These are phyloP conservation scores for Agrotis ipsilon DNA, from an alignment of 2,888 invertebrate species.

Conservation along the genomic window DNA sequence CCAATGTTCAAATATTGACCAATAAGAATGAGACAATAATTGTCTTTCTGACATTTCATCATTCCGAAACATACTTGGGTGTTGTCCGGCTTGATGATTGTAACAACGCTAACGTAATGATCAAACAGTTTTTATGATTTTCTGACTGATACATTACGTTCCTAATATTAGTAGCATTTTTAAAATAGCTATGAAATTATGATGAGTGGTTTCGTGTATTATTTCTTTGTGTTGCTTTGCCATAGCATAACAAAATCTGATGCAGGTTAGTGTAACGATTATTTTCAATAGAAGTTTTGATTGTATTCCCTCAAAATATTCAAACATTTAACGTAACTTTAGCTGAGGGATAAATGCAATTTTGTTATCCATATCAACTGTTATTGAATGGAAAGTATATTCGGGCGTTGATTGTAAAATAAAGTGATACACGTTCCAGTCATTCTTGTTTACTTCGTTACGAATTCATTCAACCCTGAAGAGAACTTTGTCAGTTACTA, in stretches of 20 bases:
- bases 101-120: conserved; percentile 88
- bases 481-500: conserved; percentile 25
- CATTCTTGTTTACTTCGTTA: conserved; percentile 54
- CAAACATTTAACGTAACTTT: conserved; percentile 26
- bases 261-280: conserved; percentile 82
- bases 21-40: conserved; percentile 15
- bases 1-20: background rate
- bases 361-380: background rate
- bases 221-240: conserved; percentile 86
- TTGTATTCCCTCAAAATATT: conserved; percentile 19
- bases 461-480: conserved; percentile 44
- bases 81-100: conserved; percentile 83
- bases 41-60: background rate
- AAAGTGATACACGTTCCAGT: conserved; percentile 16
- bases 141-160: conserved; percentile 74
- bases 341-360: background rate
- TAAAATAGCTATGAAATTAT: conserved; percentile 86
- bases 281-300: conserved; percentile 37
- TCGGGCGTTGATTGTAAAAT: background rate
- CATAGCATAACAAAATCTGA: conserved; percentile 79
- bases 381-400: background rate
- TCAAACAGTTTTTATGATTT: conserved; percentile 85
- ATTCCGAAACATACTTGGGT: conserved; percentile 78
- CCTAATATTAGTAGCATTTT: conserved; percentile 48
- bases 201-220: conserved; percentile 85